Base-by-base conservation (phyloP, 2,888 invertebrate genomes). In the Apamea epomidion region DNA sequence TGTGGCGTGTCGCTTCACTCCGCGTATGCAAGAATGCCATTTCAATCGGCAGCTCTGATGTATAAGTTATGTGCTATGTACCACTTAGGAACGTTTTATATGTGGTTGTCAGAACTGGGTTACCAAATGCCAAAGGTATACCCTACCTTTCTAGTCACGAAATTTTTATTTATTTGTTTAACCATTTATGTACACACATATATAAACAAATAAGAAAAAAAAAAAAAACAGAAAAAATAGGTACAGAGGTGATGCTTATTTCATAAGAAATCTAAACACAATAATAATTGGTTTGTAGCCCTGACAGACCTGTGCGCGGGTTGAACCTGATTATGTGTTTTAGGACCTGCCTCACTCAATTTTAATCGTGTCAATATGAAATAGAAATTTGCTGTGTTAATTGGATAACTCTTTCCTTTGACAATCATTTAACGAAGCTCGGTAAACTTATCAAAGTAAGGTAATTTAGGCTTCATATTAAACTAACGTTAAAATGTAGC, bases 1-100 rank as follows among this genome's bases (percentile, higher is more conserved):
- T 90, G 91, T 84, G 79, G 86, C 86, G 87, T 89, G 92, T 79
- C 75, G 82, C 64, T 81, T 82, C 76, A 82, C 82, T 82, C n/a
- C 68, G 78, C 45, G 82, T 80, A 80, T 88, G 86, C 87, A 78
- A 78, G 78, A 84, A 89, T 91, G 87, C 82, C 85, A 83, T 82
- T 87, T 73, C 77, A 84, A 89, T 88, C 80, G 87, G 77, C 83
- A 82, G 87, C 75, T 83, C 78, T 85, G 80, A 80, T 60, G 78
- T 81, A 48, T 69, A 68, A 77, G 60, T 67, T 71, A 37, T 76
- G 58, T 78, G 87, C 48, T 80, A 58, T 76, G 70, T 74, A 64
- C 72, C 60, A 69, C 48, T 86, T 74, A 42, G 21, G 29, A 65
- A 58, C 14, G 65, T 67, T 83, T 64, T 76, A 71, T 78, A 62